Evolutionary conservation across 2,797 vertebrate species (phyloP).

Genomic region (Danio tinwini): DNA sequence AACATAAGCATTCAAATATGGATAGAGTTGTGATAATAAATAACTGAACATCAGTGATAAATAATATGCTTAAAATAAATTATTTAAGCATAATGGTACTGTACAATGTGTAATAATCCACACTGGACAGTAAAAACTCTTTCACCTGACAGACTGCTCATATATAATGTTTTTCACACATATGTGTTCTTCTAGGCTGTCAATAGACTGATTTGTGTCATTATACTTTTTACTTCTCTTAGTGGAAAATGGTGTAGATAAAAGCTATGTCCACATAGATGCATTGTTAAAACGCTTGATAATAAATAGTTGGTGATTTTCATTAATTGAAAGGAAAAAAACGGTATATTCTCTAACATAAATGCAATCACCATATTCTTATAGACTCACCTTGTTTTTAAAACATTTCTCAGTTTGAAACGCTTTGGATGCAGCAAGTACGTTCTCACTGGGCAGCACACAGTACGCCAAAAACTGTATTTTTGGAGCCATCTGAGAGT

Average conservation of each 20-base stretch:
- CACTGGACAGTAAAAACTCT: no score
- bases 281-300: background rate
- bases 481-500: constrained; percentile 63
- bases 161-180: no score
- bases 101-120: no score
- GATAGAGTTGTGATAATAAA: no score
- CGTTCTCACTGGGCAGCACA: constrained; percentile 67
- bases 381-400: constrained; percentile 63
- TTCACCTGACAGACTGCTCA: no score
- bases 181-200: no score
- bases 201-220: background rate
- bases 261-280: background rate
- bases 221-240: background rate
- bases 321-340: background rate
- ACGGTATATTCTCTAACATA: background rate
- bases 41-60: no score
- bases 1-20: background rate
- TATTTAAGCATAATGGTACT: no score
- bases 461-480: constrained; percentile 70
- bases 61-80: no score
- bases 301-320: background rate
- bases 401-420: constrained; percentile 75
- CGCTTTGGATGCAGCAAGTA: constrained; percentile 66
- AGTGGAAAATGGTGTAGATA: background rate
- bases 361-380: background rate